These are phyloP conservation scores for Cyanoderma ruficeps DNA, from an alignment of 2,113 vertebrate genomes.

Conservation along the genomic window DNA sequence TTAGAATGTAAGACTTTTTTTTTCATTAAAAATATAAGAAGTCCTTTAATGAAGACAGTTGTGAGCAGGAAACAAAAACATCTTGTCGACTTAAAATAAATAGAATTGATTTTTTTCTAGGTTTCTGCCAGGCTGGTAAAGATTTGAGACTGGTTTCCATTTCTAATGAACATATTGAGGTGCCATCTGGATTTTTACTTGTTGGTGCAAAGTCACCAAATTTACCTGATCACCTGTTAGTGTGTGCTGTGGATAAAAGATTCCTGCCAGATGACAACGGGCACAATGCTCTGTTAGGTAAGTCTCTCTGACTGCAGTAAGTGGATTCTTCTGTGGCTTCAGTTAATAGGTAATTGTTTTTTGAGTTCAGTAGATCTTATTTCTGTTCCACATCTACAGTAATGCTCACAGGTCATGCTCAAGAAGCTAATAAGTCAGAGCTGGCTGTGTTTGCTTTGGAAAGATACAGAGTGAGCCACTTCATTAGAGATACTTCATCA, in stretches of 20 bases:
- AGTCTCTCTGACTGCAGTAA: conserved; percentile 39
- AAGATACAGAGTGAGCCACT: neutral
- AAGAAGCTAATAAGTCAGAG: neutral
- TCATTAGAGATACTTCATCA: neutral
- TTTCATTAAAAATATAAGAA: neutral
- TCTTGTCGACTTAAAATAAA: neutral
- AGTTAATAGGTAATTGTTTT: neutral
- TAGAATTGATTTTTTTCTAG: conserved; percentile 41
- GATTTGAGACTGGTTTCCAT: conserved; percentile 89
- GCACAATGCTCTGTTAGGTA: conserved; percentile 91
- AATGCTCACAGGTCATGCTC: neutral
- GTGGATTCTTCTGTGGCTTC: neutral
- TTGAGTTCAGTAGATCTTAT: neutral
- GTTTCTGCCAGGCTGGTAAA: conserved; percentile 94
- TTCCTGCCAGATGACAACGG: conserved; percentile 94
- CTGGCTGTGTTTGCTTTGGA: neutral
- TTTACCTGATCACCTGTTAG: conserved; percentile 88
- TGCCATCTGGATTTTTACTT: conserved; percentile 87
- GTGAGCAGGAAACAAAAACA: neutral
- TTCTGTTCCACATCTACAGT: neutral
- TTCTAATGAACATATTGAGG: conserved; percentile 84
- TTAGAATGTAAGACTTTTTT: neutral
- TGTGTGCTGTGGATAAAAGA: conserved; percentile 91
- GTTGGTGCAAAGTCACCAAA: conserved; percentile 90
- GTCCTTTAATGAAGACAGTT: neutral